Evolutionary conservation across 2,113 vertebrate genomes (phyloP), one percentile per base, ranked within the genome.

Genomic region (Albula glossodonta): DNA sequence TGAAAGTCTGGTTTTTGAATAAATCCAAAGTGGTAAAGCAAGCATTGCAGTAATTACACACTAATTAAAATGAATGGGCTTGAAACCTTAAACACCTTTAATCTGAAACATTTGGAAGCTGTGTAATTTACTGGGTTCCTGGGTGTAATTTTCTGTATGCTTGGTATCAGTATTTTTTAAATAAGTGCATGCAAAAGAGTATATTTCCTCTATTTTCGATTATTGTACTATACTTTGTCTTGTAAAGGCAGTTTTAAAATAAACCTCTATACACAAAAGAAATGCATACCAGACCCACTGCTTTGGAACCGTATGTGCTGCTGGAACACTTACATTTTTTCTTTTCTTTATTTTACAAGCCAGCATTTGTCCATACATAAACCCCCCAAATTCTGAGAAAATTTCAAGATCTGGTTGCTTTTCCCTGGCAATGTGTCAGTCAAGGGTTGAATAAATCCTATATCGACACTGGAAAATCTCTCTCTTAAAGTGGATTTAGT

Each of bases 11-110:
- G 53, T 56, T 49, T 80, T 85, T 52, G 60, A 78, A 87, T 78
- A n/a, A 80, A 78, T 41, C 4, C n/a, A 77, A 51, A 82, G 19
- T 0, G 6, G 48, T 51, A 82, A 70, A 79, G 60, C 66, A 78
- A 79, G 78, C 53, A 79, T 52, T n/a, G 81, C 51, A 79, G 81
- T 83, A 87, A 83, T 87, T 83, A 56, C 51, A 63, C 50, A 81
- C 70, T 53, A 83, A 83, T 79, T 52, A 57, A 87, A 79, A 51
- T 53, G 49, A 84, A 53, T 25, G 74, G 51, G 5, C 8, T 13
- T 51, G 49, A 15, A 70, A 50, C 49, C 8, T n/a, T 22, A 63
- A 51, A 77, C 50, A 78, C 25, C 77, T n/a, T 63, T 63, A 63
- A 63, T 63, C 17, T 63, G 60, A 13, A 63, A 13, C n/a, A 48